Conservation (phyloP, 2,113 vertebrate species). For the Colossoma macropomum region DNA sequence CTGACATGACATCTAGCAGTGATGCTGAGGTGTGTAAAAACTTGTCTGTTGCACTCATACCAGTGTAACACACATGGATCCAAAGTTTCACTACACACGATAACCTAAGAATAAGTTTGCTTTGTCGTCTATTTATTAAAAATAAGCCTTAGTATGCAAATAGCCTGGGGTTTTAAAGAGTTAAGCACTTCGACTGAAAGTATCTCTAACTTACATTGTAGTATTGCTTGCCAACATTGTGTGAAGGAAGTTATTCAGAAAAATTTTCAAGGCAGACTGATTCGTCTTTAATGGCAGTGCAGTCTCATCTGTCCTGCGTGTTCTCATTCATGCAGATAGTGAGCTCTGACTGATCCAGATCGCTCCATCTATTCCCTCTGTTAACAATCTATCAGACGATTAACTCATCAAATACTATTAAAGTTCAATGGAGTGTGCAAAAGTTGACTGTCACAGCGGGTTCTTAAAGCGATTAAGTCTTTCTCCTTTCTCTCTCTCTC, state of each 20-base stretch:
- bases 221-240: background rate
- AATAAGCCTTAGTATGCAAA: too few species aligned
- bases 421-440: constrained; percentile 56
- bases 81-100: too few species aligned
- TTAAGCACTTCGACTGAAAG: too few species aligned
- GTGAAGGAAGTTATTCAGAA: background rate
- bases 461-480: constrained; percentile 44
- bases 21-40: too few species aligned
- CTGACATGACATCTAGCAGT: too few species aligned
- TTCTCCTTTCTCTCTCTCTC: constrained; percentile 21
- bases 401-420: constrained; percentile 63
- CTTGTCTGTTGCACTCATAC: too few species aligned
- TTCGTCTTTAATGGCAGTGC: background rate
- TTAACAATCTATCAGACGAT: constrained; percentile 57
- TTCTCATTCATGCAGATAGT: constrained; percentile 2
- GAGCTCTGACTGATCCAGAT: constrained; percentile 1
- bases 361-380: constrained; percentile 9
- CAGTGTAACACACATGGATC: too few species aligned
- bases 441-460: constrained; percentile 33
- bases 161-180: too few species aligned
- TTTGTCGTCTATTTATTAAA: too few species aligned
- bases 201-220: background rate
- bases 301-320: background rate
- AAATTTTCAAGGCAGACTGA: background rate
- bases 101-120: too few species aligned